Percentiles rank a stretch among this genome's conserved stretches.
These are phyloP conservation scores for Trichechus manatus DNA, from an alignment of 2,113 vertebrate genomes.

Conservation along the genomic window DNA sequence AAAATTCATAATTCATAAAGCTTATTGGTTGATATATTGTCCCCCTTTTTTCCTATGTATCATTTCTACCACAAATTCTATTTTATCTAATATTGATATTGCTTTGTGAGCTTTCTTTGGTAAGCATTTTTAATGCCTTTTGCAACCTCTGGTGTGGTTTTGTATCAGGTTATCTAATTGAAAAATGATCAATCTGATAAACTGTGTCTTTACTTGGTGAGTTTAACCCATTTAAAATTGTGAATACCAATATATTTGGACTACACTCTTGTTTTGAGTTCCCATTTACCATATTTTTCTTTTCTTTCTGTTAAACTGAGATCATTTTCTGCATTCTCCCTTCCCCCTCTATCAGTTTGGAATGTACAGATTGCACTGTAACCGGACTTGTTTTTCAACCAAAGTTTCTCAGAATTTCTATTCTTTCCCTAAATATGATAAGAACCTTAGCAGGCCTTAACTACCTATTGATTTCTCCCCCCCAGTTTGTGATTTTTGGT, in stretches of 20 bases:
- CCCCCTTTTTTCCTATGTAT: background rate
- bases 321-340: background rate
- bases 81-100: background rate
- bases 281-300: background rate
- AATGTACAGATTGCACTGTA: background rate
- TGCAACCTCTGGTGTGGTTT: background rate
- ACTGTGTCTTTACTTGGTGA: background rate
- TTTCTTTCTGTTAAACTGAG: background rate
- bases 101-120: background rate
- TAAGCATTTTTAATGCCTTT: background rate
- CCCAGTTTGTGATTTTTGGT: background rate
- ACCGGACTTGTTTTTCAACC: background rate
- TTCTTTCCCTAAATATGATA: background rate
- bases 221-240: background rate
- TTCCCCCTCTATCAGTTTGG: background rate
- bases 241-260: background rate
- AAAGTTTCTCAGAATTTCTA: background rate
- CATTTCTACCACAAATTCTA: constrained; percentile 8
- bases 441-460: background rate
- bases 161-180: background rate
- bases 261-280: background rate
- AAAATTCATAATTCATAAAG: constrained; percentile 1
- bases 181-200: background rate
- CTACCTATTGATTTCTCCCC: background rate
- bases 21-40: background rate